Base-by-base conservation (phyloP, 2,113 vertebrate species). In the Emberiza fucata region DNA sequence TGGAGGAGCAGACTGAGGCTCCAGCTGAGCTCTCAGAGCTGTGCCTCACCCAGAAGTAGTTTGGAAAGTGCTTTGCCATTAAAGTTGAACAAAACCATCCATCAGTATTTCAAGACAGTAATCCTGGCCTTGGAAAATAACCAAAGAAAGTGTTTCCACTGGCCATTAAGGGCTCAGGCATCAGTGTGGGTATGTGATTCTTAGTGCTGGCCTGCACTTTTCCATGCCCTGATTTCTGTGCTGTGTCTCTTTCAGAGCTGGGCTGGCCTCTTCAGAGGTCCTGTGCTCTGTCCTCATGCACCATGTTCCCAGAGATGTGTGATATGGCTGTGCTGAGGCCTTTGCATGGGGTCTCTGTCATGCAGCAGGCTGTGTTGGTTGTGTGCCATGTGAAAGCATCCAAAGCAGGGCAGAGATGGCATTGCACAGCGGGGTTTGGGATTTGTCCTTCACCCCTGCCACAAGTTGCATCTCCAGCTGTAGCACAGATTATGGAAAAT, bases 301-400 rank as follows among this genome's bases (percentile, higher is more conserved):
- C 0, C 21, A 0, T 12, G 8, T 44, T 92, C 61, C 37, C 75
- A 75, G 65, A 53, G 53, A 8, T 4, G 33, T 8, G 1, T 28
- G 54, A 7, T 27, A 1, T 1, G 2, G 21, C 13, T 47, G 0
- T 1, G 2, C 51, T 29, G 45, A 35, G 60, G 69, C 3, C 37
- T 53, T 65, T 29, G 29, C 3, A 0, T 35, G 78, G 64, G 35
- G 20, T 86, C 56, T 68, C 22, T 57, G 44, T 50, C 31, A 18
- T 8, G 17, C 59, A 18, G 37, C 60, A 48, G 35, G 23, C 40
- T 73, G 68, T 20, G n/a, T n/a, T 90, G 31, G 27, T 16, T 73
- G 42, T 84, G 69, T 84, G 54, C 78, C 9, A 2, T 3, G 7
- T 61, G 65, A 35, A 73, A 56, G 14, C 19, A 64, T 50, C 64